A percentile compares a stretch with the other conserved stretches of the same genome.
Conservation (phyloP, 2,113 vertebrate genomes). For the Setophaga coronata region DNA sequence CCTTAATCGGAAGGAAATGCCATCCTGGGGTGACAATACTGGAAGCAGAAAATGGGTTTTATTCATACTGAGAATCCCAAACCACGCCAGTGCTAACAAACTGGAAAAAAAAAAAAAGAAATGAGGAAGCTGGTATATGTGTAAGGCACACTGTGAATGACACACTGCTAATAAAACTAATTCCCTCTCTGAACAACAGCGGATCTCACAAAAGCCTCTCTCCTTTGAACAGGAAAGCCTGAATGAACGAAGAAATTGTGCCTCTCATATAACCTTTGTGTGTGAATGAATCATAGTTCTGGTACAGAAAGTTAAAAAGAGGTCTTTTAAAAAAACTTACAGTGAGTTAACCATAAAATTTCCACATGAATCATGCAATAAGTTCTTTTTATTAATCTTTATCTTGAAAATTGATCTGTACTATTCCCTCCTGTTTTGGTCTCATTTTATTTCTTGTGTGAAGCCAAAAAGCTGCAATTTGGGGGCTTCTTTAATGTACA, state of each 20-base stretch:
- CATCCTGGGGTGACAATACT: not conserved
- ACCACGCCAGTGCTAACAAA: not conserved
- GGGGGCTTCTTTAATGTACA: not conserved
- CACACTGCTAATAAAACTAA: conserved; percentile 39
- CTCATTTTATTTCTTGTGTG: not conserved
- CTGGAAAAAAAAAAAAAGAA: not conserved
- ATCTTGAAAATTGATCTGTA: not conserved
- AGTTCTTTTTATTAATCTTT: conserved; percentile 18
- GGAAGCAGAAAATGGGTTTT: not conserved
- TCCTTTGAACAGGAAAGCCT: conserved; percentile 20
- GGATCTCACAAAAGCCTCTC: not conserved
- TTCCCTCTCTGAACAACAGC: not conserved
- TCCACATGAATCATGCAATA: not conserved
- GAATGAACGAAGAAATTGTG: conserved; percentile 39
- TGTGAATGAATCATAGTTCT: conserved; percentile 54
- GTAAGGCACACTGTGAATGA: not conserved
- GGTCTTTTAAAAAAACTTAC: not conserved
- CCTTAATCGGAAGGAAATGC: conserved; percentile 1
- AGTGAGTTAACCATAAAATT: not conserved
- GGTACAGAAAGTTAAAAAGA: not conserved
- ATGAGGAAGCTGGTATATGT: not conserved
- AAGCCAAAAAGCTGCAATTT: not conserved
- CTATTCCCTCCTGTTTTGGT: not conserved
- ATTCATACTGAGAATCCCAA: not conserved
- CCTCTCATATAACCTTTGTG: conserved; percentile 9